phyloP scores from a whole-genome alignment of 2,797 vertebrate genomes.

The Eulemur coronatus region DNA sequence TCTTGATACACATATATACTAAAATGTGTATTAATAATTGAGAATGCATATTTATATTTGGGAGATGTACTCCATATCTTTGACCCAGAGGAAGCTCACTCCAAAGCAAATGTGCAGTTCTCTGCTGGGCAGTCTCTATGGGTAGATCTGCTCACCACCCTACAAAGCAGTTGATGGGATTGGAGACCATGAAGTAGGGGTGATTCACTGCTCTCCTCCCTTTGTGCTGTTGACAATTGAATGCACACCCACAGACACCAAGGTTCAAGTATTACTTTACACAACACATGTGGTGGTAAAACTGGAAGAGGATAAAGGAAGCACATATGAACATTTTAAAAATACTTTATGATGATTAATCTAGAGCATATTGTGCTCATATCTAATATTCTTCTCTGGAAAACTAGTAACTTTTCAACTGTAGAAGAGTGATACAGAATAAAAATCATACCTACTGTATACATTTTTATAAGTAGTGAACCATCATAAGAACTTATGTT shows the following conservation, averaged over 20 bases:
- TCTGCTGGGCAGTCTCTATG: neutral
- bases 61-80: neutral
- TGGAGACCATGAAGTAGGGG: neutral
- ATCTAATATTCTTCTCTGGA: neutral
- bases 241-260: neutral
- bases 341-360: neutral
- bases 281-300: neutral
- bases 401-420: neutral
- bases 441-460: neutral
- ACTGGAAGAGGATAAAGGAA: neutral
- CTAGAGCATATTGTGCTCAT: neutral
- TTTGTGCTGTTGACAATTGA: rapidly evolving
- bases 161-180: too few relatives aligned
- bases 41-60: neutral
- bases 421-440: neutral
- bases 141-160: neutral
- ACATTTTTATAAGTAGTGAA: neutral
- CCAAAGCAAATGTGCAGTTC: neutral
- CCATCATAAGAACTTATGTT: neutral
- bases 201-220: neutral
- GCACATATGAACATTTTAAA: neutral
- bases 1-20: neutral
- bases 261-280: neutral
- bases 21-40: neutral
- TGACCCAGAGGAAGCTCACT: neutral